Conservation (phyloP, 2,888 invertebrate genomes). For the Onthophagus sagittarius region DNA sequence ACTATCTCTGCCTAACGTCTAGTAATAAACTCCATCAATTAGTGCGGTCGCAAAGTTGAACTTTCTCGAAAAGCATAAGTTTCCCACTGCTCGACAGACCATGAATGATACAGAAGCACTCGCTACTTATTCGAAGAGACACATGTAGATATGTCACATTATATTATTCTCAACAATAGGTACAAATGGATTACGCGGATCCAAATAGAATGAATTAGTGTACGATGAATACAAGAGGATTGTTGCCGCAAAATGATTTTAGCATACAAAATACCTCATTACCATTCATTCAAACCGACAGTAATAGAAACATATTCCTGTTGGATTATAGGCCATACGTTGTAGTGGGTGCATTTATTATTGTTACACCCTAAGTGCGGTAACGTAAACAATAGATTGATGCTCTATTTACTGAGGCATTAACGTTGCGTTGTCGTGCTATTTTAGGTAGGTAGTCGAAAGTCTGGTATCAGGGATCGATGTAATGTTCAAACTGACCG, state of each 20-base stretch:
- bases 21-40: background rate
- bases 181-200: too few species aligned
- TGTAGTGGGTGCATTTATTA: background rate
- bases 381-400: background rate
- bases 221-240: background rate
- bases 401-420: background rate
- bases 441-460: background rate
- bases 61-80: too few species aligned
- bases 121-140: too few species aligned
- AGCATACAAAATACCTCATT: background rate
- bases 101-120: too few species aligned
- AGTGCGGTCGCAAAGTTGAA: background rate
- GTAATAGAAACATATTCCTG: background rate
- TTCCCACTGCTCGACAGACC: too few species aligned
- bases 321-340: background rate
- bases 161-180: too few species aligned
- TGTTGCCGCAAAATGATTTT: background rate
- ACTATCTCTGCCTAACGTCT: background rate
- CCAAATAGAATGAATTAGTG: too few species aligned
- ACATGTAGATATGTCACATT: too few species aligned
- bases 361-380: background rate
- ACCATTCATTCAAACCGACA: background rate
- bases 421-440: background rate
- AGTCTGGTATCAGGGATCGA: background rate
- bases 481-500: background rate